phyloP scores from a whole-genome alignment of 1,140 invertebrate genomes.

The Scylla paramamosain region DNA sequence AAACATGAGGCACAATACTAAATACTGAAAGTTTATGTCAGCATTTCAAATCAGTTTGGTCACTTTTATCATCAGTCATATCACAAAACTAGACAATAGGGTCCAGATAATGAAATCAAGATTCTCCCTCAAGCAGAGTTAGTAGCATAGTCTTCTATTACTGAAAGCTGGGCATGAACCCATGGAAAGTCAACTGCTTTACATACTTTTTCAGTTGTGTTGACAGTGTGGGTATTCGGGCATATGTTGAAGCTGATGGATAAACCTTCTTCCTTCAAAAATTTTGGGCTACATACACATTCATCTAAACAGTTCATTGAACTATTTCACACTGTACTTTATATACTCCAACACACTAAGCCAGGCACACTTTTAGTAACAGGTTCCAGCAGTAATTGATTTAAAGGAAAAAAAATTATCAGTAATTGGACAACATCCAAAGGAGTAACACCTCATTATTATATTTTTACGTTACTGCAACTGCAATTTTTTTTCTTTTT shows the following conservation, averaged over 20 bases:
- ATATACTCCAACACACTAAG: neutral
- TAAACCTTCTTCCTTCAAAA: neutral
- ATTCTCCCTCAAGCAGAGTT: slow-evolving; percentile 64
- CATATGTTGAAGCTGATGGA: slow-evolving; percentile 46
- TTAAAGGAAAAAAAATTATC: neutral
- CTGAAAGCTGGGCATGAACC: slow-evolving; percentile 43
- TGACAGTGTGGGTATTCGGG: slow-evolving; percentile 51
- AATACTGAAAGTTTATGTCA: neutral
- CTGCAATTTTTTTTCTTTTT: slow-evolving; percentile 61
- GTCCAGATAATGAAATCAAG: slow-evolving; percentile 64
- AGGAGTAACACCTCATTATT: neutral
- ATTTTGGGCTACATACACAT: neutral
- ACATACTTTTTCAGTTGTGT: slow-evolving; percentile 5
- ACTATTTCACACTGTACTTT: neutral
- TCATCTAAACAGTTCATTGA: neutral
- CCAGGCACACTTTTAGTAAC: neutral
- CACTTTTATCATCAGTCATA: slow-evolving; percentile 48
- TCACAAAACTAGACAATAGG: slow-evolving; percentile 59
- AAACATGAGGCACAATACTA: slow-evolving; percentile 60
- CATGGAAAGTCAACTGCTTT: slow-evolving; percentile 33
- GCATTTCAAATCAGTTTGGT: slow-evolving; percentile 34
- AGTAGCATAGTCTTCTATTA: slow-evolving; percentile 54
- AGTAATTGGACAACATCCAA: neutral
- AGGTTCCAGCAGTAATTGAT: neutral
- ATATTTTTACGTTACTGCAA: slow-evolving; percentile 58